phyloP scores from a whole-genome alignment of 92 coral and sea anemone genomes.

The Epizoanthus illoricatus region DNA sequence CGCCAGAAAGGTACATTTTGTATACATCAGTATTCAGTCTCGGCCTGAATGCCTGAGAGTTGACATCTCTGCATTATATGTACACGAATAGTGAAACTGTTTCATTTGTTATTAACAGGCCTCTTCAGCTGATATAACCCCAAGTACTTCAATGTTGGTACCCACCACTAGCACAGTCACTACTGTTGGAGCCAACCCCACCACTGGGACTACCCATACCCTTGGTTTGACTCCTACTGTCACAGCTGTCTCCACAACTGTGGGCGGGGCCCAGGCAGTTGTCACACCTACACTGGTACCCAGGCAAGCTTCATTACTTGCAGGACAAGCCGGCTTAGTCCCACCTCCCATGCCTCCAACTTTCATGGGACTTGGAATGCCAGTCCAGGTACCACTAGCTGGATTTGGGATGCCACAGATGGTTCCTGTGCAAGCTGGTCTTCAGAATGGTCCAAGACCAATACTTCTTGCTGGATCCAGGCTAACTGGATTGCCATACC shows the following conservation, averaged over 20 bases:
- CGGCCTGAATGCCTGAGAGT: neutral
- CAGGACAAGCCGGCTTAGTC: slow-evolving; percentile 13
- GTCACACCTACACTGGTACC: slow-evolving; percentile 14
- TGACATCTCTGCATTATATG: too few species aligned
- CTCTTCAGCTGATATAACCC: slow-evolving; percentile 1
- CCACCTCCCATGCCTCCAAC: slow-evolving; percentile 39
- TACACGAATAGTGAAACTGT: neutral
- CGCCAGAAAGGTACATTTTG: neutral
- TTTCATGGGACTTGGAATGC: slow-evolving; percentile 37
- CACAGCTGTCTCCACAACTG: neutral
- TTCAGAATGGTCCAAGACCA: slow-evolving; percentile 30
- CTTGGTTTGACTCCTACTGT: neutral
- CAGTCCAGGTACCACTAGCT: slow-evolving; percentile 27
- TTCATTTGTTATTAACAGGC: slow-evolving; percentile 1
- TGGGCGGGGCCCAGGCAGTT: neutral
- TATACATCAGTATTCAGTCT: slow-evolving; percentile 33
- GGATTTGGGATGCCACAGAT: slow-evolving; percentile 35
- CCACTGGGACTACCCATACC: neutral
- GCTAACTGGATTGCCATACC: slow-evolving; percentile 29
- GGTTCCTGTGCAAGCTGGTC: slow-evolving; percentile 14
- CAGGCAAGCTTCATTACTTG: slow-evolving; percentile 6
- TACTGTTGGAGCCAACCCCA: slow-evolving; percentile 15
- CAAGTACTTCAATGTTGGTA: neutral
- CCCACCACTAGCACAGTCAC: slow-evolving; percentile 30
- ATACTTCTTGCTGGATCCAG: slow-evolving; percentile 15